phyloP scores from a whole-genome alignment of 2,888 invertebrate species.

The Latheticus oryzae region DNA sequence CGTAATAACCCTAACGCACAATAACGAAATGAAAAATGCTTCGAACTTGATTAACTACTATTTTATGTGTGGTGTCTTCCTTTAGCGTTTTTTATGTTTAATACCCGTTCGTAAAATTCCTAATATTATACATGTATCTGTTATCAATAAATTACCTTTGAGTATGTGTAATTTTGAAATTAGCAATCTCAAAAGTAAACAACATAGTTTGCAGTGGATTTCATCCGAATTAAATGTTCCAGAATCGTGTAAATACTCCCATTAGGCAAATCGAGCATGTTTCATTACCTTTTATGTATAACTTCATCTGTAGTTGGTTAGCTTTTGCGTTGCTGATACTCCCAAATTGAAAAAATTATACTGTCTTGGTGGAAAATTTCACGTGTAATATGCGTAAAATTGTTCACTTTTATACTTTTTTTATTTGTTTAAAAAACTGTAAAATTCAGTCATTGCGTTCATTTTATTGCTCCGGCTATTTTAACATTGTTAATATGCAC shows the following conservation, averaged over 20 bases:
- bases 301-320: constrained; percentile 4
- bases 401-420: constrained; percentile 14
- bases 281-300: constrained; percentile 3
- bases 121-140: constrained; percentile 8
- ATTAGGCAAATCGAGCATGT: constrained; percentile 17
- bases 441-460: constrained; percentile 8
- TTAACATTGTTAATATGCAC: too few relatives aligned
- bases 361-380: too few relatives aligned
- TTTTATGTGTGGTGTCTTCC: constrained; percentile 25
- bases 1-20: constrained; percentile 10
- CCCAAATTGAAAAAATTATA: too few relatives aligned
- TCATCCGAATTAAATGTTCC: constrained; percentile 13
- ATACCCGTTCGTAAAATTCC: constrained; percentile 12
- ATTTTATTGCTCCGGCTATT: constrained; percentile 1
- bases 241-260: constrained; percentile 20
- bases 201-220: constrained; percentile 7
- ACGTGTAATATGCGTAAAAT: constrained; percentile 18
- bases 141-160: constrained; percentile 11
- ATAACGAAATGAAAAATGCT: too few relatives aligned
- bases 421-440: constrained; percentile 26
- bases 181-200: constrained; percentile 5
- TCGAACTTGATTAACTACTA: constrained; percentile 15
- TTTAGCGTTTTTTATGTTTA: constrained; percentile 6
- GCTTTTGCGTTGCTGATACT: neutral
- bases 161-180: constrained; percentile 13